phyloP scores from a whole-genome alignment of 2,113 vertebrate species.

The Ivindomyrus marchei region DNA sequence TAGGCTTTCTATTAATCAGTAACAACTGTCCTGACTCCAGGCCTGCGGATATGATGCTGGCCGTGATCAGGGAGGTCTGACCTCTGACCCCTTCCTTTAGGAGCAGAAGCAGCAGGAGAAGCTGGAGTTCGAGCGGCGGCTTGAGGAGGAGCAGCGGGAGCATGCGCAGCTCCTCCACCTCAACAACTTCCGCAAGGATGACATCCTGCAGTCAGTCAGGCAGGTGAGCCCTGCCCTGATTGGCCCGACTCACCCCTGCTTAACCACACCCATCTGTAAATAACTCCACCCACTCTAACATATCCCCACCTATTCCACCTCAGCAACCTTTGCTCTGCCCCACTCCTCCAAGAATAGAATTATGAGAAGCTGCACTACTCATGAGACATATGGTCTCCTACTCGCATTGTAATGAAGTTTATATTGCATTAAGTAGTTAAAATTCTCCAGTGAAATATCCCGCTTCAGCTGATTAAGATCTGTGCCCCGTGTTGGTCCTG shows the following conservation, averaged over 20 bases:
- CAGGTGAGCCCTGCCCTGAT: constrained; percentile 55
- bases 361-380: background rate
- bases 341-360: background rate
- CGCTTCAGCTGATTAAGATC: background rate
- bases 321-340: background rate
- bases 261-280: background rate
- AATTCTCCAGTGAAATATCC: background rate
- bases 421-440: background rate
- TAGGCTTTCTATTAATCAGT: constrained; percentile 34
- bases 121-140: constrained; percentile 76
- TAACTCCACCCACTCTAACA: background rate
- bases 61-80: background rate
- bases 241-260: background rate
- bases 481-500: background rate
- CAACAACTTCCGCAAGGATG: constrained; percentile 70
- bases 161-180: constrained; percentile 74
- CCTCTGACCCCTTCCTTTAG: constrained; percentile 45
- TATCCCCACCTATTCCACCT: background rate
- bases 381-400: background rate
- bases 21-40: background rate
- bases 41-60: background rate
- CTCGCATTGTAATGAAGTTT: background rate
- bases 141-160: constrained; percentile 72
- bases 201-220: constrained; percentile 78
- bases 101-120: constrained; percentile 79